Base-by-base conservation (phyloP, 2,797 vertebrate genomes). In the Adelosebastes latens region DNA sequence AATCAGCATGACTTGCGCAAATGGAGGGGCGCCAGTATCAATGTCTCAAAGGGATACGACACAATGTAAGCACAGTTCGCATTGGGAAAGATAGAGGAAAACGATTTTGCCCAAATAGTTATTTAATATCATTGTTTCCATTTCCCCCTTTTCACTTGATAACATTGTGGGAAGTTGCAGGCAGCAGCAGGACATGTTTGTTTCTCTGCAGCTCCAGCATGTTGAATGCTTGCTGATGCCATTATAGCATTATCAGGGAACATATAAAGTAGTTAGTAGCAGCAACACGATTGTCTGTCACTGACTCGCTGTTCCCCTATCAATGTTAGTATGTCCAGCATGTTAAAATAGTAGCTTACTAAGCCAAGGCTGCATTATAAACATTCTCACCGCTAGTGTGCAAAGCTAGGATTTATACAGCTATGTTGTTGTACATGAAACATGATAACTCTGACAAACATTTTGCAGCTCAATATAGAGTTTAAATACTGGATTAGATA, bases 1-100 rank as follows among this genome's bases (percentile, higher is more conserved):
- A 85, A 82, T 83, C 84, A 83, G 89, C 87, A 89, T 93, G 91
- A 92, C 91, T 94, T 92, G 92, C 91, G 92, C 79, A 92, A 91
- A 91, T 81, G 79, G 60, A 91, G 72, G 53, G 62, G 86, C 2
- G 70, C 84, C 71, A 74, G 86, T 94, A 90, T 94, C 90, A 82
- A 73, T 94, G 88, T 75, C 89, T 92, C 91, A 92, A 93, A 93
- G 88, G 87, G 71, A 82, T 46, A 68, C 73, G 12, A 69, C 74
- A 91, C 88, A 92, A 89, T 91, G 80, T 82, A 64, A 81, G 84
- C 80, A 74, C 79, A 82, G 8, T 83, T 83, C 1, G 3, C 82
- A 32, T 66, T 64, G 72, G 71, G 67, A 70, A 52, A 90, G 89
- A 90, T 80, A 53, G 83, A 85, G 88, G 85, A 42, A 88, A 89